A percentile compares a stretch with the other conserved stretches of the same genome.
Conservation (phyloP, 23 tunicate species). For the Clavelina lepadiformis region DNA sequence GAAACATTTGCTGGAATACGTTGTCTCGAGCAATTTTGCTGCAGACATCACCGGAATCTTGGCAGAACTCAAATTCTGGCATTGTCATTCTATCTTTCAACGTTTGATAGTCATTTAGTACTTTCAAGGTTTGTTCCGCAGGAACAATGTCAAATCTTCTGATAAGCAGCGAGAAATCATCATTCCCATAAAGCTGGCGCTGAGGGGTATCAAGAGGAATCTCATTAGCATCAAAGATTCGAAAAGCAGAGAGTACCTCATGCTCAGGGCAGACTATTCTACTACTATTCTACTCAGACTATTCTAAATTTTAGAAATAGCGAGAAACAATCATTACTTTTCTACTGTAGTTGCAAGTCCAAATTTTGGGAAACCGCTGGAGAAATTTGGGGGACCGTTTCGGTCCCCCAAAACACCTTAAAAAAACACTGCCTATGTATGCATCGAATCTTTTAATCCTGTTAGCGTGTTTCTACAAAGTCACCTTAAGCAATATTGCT, state of each 20-base stretch:
- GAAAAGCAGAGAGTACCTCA: conserved; percentile 1
- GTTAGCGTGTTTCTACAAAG: too few relatives aligned
- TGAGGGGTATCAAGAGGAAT: background rate
- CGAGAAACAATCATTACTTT: too few relatives aligned
- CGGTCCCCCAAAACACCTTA: too few relatives aligned
- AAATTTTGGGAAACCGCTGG: too few relatives aligned
- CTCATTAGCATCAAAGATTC: background rate
- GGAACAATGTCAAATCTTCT: conserved; percentile 14
- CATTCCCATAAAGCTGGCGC: conserved; percentile 20
- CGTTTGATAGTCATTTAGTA: conserved; percentile 25
- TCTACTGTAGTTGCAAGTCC: too few relatives aligned
- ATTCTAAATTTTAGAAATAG: too few relatives aligned
- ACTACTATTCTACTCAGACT: too few relatives aligned
- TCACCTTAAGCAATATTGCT: too few relatives aligned
- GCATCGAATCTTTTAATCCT: too few relatives aligned
- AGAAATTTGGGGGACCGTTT: too few relatives aligned
- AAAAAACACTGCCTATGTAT: too few relatives aligned
- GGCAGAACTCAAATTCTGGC: conserved; percentile 33
- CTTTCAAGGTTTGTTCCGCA: conserved; percentile 14
- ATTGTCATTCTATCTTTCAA: conserved; percentile 34
- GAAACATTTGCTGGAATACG: conserved; percentile 28
- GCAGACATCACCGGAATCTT: conserved; percentile 37
- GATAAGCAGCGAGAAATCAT: conserved; percentile 24
- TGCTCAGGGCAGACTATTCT: too few relatives aligned
- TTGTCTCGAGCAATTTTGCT: conserved; percentile 39